Conservation (phyloP, 2,113 vertebrate species). For the Bucco capensis region DNA sequence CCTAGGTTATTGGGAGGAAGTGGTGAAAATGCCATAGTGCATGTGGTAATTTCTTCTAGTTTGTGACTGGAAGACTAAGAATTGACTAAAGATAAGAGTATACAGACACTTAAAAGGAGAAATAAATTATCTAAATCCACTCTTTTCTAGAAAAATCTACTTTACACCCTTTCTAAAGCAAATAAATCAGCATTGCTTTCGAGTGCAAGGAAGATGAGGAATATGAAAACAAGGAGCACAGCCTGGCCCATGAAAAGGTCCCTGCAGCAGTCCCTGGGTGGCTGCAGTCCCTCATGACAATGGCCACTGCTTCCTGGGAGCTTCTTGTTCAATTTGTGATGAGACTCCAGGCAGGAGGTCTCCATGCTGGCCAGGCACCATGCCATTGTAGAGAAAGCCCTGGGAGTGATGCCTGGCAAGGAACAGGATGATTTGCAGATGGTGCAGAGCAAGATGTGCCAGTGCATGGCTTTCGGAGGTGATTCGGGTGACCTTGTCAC, state of each 20-base stretch:
- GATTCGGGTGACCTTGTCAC: not conserved
- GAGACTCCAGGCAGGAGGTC: not conserved
- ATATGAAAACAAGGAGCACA: not conserved
- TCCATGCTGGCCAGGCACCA: not conserved
- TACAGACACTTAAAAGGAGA: not conserved
- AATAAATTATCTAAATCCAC: not conserved
- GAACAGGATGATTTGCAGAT: not conserved
- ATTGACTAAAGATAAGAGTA: not conserved
- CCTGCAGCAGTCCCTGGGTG: not conserved
- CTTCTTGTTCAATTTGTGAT: accelerated
- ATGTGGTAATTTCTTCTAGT: not conserved
- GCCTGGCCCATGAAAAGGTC: not conserved
- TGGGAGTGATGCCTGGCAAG: not conserved
- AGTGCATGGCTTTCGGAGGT: not conserved
- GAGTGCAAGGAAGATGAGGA: not conserved
- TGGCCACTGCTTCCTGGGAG: not conserved
- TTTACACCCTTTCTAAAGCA: not conserved
- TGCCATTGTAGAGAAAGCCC: not conserved
- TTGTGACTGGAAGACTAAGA: not conserved
- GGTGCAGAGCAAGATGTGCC: not conserved
- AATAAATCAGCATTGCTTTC: not conserved
- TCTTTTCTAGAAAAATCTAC: not conserved
- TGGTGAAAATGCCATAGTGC: not conserved
- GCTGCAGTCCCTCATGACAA: not conserved
- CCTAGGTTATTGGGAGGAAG: not conserved